Percentiles rank a stretch among this genome's conserved stretches.
These are phyloP conservation scores for Diarsia mendica DNA, from an alignment of 2,888 invertebrate genomes.

Conservation along the genomic window DNA sequence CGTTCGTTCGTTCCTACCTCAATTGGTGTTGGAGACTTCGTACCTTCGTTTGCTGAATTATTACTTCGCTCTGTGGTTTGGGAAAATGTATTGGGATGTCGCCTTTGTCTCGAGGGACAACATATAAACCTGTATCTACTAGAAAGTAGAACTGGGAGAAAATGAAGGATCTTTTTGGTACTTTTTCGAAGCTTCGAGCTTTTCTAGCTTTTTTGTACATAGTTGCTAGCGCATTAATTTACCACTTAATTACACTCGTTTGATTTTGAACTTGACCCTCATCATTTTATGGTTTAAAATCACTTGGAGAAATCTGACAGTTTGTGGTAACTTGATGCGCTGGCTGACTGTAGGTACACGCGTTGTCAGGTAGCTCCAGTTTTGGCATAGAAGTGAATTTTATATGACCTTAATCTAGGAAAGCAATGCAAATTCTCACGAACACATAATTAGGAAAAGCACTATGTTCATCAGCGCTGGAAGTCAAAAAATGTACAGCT, in stretches of 20 bases:
- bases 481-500: no score
- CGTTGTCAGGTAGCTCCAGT: neutral
- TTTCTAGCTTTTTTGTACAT: neutral
- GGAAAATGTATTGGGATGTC: conserved; percentile 44
- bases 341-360: neutral
- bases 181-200: neutral
- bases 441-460: neutral
- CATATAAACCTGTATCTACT: neutral
- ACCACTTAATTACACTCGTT: no score
- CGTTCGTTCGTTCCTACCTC: conserved; percentile 52
- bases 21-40: conserved; percentile 33
- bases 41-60: conserved; percentile 50
- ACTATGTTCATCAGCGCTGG: neutral
- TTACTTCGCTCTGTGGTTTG: conserved; percentile 40
- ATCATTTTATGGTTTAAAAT: no score
- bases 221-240: no score
- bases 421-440: neutral
- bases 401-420: neutral
- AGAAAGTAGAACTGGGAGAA: neutral
- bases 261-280: no score
- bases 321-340: no score
- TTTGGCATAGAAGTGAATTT: neutral
- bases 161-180: neutral
- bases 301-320: no score
- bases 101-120: conserved; percentile 17